phyloP scores from a whole-genome alignment of 2,888 invertebrate genomes.

The Callyntrura sp. region DNA sequence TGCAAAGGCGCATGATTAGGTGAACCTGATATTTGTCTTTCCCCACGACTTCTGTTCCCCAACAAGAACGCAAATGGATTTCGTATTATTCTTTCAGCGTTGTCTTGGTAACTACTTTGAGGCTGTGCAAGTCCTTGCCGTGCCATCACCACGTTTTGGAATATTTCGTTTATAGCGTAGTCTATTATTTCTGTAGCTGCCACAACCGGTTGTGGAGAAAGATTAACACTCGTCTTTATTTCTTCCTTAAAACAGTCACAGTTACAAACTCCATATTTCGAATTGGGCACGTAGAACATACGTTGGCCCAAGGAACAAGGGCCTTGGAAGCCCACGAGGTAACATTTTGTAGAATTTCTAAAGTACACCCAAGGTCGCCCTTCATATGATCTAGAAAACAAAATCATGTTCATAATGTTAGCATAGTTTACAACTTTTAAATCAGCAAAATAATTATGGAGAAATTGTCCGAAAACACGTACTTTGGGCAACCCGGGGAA shows the following conservation, averaged over 20 bases:
- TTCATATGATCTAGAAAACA: slow-evolving; percentile 43
- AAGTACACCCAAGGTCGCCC: slow-evolving; percentile 60
- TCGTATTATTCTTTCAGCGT: neutral
- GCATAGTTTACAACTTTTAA: neutral
- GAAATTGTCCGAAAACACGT: neutral
- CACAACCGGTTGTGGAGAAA: no score
- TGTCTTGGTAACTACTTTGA: neutral
- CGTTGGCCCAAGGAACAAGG: slow-evolving; percentile 43
- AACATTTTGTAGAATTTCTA: slow-evolving; percentile 43
- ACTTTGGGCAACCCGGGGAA: slow-evolving; percentile 65
- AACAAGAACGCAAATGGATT: neutral
- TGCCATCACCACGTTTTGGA: slow-evolving; percentile 1
- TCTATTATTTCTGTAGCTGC: neutral
- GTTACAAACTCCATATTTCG: slow-evolving; percentile 61
- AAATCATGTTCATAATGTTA: no score
- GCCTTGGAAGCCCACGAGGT: slow-evolving; percentile 46
- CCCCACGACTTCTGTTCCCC: no score
- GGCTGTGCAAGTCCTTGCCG: neutral
- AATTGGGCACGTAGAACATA: slow-evolving; percentile 11
- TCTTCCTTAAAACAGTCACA: slow-evolving; percentile 61
- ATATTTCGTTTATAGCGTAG: neutral
- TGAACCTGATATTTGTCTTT: neutral
- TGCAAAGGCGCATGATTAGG: neutral
- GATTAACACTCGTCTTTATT: no score
- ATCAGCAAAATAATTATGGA: neutral